A percentile compares a stretch with the other conserved stretches of the same genome.
These are phyloP conservation scores for Buteo buteo DNA, from an alignment of 2,113 vertebrate species.

Conservation along the genomic window DNA sequence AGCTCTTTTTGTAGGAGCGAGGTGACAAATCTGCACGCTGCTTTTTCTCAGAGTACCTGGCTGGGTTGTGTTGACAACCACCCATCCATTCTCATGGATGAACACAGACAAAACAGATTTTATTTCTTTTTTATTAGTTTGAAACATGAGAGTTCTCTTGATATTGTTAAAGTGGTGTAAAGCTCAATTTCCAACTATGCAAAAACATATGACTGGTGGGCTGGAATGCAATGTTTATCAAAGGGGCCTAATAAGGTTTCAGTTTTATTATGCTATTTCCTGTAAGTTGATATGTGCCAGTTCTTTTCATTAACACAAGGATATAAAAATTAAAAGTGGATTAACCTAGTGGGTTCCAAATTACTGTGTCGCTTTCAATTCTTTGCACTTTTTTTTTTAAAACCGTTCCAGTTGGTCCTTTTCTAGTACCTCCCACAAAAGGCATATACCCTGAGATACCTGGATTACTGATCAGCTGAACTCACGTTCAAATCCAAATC, in stretches of 20 bases:
- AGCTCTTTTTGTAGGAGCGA: neutral
- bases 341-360: conserved; percentile 59
- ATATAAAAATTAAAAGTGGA: conserved; percentile 66
- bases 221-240: conserved; percentile 64
- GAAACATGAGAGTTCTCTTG: conserved; percentile 22
- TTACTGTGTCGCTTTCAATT: neutral
- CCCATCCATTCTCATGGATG: neutral
- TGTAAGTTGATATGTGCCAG: conserved; percentile 46
- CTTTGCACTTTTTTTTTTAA: neutral
- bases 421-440: neutral
- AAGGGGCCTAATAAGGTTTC: conserved; percentile 60
- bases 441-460: neutral
- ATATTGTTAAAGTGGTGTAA: conserved; percentile 17
- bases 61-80: neutral
- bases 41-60: neutral
- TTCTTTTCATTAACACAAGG: conserved; percentile 55
- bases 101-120: conserved; percentile 8
- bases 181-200: conserved; percentile 51
- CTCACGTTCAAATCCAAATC: neutral
- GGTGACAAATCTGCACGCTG: neutral
- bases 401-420: neutral
- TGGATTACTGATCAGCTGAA: neutral
- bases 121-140: conserved; percentile 39
- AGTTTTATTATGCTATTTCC: conserved; percentile 58
- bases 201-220: conserved; percentile 56